phyloP scores from a whole-genome alignment of 2,888 invertebrate species.

The Dendrolimus pini region DNA sequence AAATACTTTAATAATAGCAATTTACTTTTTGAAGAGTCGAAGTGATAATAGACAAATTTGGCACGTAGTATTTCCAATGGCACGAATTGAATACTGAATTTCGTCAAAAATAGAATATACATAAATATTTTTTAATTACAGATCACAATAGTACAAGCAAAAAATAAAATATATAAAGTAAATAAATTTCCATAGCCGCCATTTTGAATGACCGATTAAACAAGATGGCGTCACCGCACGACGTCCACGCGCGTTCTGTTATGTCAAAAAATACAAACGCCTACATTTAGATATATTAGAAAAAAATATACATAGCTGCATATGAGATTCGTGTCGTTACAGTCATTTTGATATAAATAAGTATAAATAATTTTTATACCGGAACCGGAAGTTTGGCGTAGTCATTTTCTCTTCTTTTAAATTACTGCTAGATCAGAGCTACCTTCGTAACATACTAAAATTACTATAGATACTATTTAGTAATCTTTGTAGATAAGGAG shows the following conservation, averaged over 20 bases:
- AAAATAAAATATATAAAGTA: slow-evolving; percentile 1
- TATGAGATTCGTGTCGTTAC: slow-evolving; percentile 40
- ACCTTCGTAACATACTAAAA: too few relatives aligned
- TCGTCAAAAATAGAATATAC: not conserved
- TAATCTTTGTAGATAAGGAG: too few relatives aligned
- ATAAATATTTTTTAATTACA: not conserved
- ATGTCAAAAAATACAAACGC: slow-evolving; percentile 18
- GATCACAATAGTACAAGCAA: not conserved
- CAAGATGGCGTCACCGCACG: slow-evolving; percentile 1
- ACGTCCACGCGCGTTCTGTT: slow-evolving; percentile 10
- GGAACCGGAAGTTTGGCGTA: slow-evolving; percentile 2
- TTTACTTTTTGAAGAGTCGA: not conserved
- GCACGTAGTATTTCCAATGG: slow-evolving; percentile 34
- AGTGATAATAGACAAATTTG: slow-evolving; percentile 20
- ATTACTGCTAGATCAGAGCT: too few relatives aligned
- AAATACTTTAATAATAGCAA: not conserved
- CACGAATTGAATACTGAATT: slow-evolving; percentile 36
- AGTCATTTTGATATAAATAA: slow-evolving; percentile 23
- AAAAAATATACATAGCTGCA: slow-evolving; percentile 42
- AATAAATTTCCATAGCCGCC: not conserved
- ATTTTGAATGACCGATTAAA: not conserved
- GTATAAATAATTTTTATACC: slow-evolving; percentile 22
- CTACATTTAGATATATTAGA: slow-evolving; percentile 17
- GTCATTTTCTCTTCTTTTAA: too few relatives aligned
- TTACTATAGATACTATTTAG: too few relatives aligned